Conservation (phyloP, 2,797 vertebrate species). For the Lepus oiostolus region DNA sequence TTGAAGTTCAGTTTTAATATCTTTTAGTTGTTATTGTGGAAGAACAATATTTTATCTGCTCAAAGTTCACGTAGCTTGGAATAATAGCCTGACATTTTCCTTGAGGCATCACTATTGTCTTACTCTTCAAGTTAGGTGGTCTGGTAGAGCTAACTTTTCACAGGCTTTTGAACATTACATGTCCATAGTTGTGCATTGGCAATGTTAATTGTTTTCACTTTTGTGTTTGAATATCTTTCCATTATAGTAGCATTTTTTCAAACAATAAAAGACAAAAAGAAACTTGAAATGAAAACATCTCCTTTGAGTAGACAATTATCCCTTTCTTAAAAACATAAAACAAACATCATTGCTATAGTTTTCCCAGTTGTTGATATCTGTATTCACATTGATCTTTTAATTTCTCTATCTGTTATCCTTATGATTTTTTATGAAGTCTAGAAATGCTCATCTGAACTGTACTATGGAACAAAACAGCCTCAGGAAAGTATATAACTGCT, state of each 20-base stretch:
- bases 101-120: not conserved
- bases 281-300: not conserved
- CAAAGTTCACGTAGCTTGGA: not conserved
- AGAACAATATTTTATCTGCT: not conserved
- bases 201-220: not conserved
- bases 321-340: not conserved
- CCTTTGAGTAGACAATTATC: not conserved
- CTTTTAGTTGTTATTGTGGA: not conserved
- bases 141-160: not conserved
- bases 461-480: not conserved
- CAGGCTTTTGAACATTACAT: no score
- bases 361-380: not conserved
- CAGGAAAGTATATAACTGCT: not conserved
- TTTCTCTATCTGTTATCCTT: not conserved
- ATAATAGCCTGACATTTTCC: not conserved
- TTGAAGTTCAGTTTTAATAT: not conserved
- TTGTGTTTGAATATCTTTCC: not conserved
- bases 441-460: not conserved
- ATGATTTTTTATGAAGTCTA: not conserved
- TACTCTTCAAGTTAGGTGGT: no score
- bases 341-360: not conserved
- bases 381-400: not conserved
- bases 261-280: not conserved
- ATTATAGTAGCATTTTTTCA: not conserved
- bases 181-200: not conserved